Percentiles rank a stretch among this genome's conserved stretches.
phyloP scores from a whole-genome alignment of 1,140 invertebrate species.

The Nasonia vitripennis region DNA sequence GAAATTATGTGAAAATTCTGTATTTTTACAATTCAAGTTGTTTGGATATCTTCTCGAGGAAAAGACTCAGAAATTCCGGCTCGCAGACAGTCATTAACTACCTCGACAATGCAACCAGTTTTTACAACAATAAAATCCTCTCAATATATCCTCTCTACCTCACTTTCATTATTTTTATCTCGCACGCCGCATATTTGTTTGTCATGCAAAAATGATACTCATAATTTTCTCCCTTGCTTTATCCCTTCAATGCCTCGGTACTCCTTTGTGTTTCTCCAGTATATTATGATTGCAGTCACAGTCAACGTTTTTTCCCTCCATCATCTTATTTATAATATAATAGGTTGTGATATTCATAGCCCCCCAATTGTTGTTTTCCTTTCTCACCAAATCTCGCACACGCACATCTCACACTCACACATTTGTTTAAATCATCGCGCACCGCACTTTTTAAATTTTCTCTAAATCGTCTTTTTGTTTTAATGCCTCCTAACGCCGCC shows the following conservation, averaged over 20 bases:
- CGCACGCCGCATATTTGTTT: conserved; percentile 46
- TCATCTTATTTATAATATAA: conserved; percentile 44
- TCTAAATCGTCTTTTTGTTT: conserved; percentile 36
- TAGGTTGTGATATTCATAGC: conserved; percentile 50
- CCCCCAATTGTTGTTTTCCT: conserved; percentile 32
- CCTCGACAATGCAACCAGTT: conserved; percentile 11
- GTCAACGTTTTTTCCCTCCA: conserved; percentile 61
- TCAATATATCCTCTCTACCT: neutral
- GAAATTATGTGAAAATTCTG: neutral
- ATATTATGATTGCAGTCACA: conserved; percentile 73
- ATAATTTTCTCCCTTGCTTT: conserved; percentile 29
- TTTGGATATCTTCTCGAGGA: no score
- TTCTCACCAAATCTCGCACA: conserved; percentile 18
- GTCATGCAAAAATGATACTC: conserved; percentile 48
- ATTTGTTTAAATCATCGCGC: conserved; percentile 31
- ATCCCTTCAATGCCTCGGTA: conserved; percentile 22
- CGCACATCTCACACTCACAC: conserved; percentile 6
- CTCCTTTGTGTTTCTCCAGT: conserved; percentile 54
- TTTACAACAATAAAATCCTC: conserved; percentile 24
- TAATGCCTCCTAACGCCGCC: neutral
- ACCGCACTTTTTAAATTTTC: conserved; percentile 30
- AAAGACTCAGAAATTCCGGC: no score
- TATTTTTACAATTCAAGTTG: no score
- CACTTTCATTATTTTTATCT: conserved; percentile 32
- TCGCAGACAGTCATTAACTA: conserved; percentile 2